Conservation (phyloP, 2,113 vertebrate species). For the Otocyon megalotis region DNA sequence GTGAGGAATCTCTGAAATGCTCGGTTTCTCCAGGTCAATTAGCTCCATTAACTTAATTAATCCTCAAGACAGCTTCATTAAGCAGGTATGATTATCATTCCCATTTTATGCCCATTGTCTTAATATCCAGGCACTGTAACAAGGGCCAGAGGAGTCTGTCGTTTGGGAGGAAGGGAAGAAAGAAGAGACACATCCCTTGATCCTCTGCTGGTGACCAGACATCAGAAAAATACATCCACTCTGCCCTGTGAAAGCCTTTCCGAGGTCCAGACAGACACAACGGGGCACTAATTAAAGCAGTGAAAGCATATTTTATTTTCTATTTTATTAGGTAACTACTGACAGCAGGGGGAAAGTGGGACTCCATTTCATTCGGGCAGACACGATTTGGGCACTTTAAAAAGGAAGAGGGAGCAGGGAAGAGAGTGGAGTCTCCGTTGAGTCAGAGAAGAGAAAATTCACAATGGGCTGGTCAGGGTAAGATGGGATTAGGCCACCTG, state of each 20-base stretch:
- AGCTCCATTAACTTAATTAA: neutral
- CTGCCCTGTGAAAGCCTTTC: neutral
- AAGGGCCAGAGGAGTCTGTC: neutral
- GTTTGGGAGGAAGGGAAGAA: neutral
- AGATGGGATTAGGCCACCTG: neutral
- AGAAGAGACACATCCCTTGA: neutral
- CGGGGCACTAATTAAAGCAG: neutral
- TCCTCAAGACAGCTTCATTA: neutral
- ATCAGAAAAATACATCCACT: neutral
- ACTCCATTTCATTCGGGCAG: neutral
- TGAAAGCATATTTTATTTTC: neutral
- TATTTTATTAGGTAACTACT: neutral
- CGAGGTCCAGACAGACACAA: neutral
- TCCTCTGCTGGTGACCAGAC: neutral
- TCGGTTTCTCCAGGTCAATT: neutral
- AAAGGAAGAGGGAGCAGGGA: neutral
- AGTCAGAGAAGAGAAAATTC: neutral
- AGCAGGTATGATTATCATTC: neutral
- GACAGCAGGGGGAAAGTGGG: neutral
- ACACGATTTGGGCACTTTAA: neutral
- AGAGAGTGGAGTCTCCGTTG: neutral
- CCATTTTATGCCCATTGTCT: neutral
- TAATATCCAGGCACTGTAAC: neutral
- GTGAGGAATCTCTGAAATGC: neutral
- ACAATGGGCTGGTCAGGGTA: neutral